Percentiles rank a stretch among this genome's conserved stretches.
Conservation (phyloP, 2,797 vertebrate genomes). For the Aphelocoma californica region DNA sequence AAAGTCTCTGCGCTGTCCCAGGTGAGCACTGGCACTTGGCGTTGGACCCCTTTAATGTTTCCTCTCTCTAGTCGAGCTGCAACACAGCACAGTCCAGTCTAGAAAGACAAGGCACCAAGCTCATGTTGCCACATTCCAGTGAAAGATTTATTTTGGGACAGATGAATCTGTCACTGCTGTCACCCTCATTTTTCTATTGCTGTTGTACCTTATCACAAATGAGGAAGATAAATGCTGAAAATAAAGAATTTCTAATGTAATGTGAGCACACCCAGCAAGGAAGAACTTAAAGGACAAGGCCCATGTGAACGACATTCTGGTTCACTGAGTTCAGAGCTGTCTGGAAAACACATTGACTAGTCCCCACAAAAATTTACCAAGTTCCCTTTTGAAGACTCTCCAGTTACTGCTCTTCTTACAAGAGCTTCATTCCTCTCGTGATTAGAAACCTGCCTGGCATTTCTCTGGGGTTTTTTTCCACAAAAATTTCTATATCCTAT, state of each 20-base stretch:
- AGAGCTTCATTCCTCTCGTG: not conserved
- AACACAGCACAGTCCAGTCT: not conserved
- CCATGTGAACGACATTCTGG: not conserved
- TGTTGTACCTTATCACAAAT: not conserved
- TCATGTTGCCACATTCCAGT: not conserved
- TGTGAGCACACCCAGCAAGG: not conserved
- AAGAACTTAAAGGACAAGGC: not conserved
- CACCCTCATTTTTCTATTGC: not conserved
- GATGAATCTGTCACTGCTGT: not conserved
- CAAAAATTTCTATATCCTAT: not conserved
- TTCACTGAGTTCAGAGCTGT: not conserved
- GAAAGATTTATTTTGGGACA: not conserved
- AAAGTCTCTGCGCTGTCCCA: not conserved
- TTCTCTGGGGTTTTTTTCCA: not conserved
- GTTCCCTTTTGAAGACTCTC: not conserved
- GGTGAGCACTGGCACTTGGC: not conserved
- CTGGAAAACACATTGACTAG: not conserved
- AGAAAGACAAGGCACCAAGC: not conserved
- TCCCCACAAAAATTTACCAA: not conserved
- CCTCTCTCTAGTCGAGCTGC: not conserved
- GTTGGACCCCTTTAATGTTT: not conserved
- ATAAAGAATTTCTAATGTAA: not conserved
- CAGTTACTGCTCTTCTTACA: not conserved
- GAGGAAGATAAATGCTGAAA: not conserved
- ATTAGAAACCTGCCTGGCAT: not conserved